A percentile compares a stretch with the other conserved stretches of the same genome.
phyloP scores from a whole-genome alignment of 64 coral and sea anemone species.

The Porites australiensis region DNA sequence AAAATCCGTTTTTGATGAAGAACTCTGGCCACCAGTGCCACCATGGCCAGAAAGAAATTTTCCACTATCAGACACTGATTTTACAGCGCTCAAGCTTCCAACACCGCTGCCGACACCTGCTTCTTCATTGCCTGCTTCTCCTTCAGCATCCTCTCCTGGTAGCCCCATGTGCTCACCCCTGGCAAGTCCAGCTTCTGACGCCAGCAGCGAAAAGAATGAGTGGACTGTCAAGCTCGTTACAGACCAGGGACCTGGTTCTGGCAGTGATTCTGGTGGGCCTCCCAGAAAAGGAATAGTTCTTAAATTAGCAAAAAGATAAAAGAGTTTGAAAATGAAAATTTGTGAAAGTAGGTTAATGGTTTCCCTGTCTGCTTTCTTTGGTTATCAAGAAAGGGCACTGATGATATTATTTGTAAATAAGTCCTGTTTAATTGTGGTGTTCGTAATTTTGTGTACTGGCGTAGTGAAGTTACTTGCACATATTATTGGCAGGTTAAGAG shows the following conservation, averaged over 20 bases:
- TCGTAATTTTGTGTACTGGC: neutral
- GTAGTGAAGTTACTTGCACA: neutral
- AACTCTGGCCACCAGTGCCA: conserved; percentile 80
- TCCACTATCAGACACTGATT: conserved; percentile 87
- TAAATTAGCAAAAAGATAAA: conserved; percentile 97
- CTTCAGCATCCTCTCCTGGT: conserved; percentile 64
- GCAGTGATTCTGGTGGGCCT: conserved; percentile 62
- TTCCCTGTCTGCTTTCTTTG: conserved; percentile 18
- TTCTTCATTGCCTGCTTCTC: conserved; percentile 79
- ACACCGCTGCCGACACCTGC: conserved; percentile 92
- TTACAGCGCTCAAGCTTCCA: conserved; percentile 78
- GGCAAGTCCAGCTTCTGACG: conserved; percentile 85
- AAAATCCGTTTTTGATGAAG: conserved; percentile 69
- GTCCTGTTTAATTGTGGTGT: neutral
- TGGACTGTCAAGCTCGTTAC: conserved; percentile 96
- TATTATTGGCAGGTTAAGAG: neutral
- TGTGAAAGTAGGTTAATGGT: neutral
- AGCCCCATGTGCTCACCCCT: conserved; percentile 95
- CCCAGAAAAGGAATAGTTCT: conserved; percentile 96
- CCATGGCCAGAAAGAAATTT: conserved; percentile 89
- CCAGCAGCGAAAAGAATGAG: conserved; percentile 81
- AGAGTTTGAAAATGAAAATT: neutral
- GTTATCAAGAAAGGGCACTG: conserved; percentile 23
- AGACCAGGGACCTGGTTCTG: conserved; percentile 62
- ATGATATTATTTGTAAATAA: neutral